Evolutionary conservation across 1,140 invertebrate genomes (phyloP).

Genomic region (Bombus polaris): DNA sequence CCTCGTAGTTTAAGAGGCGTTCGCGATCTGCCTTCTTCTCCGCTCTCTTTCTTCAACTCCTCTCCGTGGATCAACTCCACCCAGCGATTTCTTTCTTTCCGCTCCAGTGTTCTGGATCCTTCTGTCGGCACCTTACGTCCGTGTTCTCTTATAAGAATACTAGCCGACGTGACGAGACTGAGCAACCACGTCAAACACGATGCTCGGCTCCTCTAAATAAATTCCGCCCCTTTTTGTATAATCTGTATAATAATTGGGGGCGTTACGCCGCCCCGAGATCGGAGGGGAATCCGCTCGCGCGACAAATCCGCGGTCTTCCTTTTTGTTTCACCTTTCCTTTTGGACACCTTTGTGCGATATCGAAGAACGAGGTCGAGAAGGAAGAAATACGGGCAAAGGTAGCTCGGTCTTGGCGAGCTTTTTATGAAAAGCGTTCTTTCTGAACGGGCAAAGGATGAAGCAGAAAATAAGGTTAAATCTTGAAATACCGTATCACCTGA

Average conservation of each 20-base stretch:
- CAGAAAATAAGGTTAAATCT: background rate
- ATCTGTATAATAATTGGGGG: slow-evolving; percentile 73
- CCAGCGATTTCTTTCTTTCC: slow-evolving; percentile 7
- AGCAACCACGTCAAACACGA: slow-evolving; percentile 33
- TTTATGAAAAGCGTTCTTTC: background rate
- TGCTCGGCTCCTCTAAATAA: slow-evolving; percentile 66
- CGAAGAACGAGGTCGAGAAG: background rate
- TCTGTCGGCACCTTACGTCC: slow-evolving; percentile 28
- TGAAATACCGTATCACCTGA: background rate
- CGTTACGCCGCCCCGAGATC: slow-evolving; percentile 34
- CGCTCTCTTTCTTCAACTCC: background rate
- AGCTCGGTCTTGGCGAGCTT: background rate
- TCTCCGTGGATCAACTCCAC: too few relatives aligned
- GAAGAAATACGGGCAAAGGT: background rate
- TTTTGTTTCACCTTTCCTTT: background rate
- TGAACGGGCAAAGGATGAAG: background rate
- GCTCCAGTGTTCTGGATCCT: slow-evolving; percentile 32
- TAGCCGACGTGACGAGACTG: slow-evolving; percentile 70
- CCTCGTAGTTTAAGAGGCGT: background rate
- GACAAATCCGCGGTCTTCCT: background rate
- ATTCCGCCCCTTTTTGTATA: slow-evolving; percentile 71
- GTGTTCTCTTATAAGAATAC: slow-evolving; percentile 63
- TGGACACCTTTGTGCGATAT: background rate
- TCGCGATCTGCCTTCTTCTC: slow-evolving; percentile 28
- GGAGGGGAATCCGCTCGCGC: background rate